Conservation (phyloP, 2,113 vertebrate genomes). For the Limnothrissa miodon region DNA sequence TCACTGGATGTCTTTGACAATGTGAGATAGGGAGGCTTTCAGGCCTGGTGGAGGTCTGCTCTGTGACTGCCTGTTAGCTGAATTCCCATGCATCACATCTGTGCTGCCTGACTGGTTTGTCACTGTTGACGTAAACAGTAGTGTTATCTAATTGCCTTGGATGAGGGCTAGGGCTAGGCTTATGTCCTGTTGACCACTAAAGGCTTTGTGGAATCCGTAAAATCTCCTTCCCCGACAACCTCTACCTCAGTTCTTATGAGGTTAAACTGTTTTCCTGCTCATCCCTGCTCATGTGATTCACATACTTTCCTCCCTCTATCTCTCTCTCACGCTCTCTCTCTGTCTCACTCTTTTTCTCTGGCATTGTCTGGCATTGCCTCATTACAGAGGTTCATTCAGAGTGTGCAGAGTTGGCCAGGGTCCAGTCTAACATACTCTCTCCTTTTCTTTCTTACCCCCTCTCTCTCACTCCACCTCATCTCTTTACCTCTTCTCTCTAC, state of each 20-base stretch:
- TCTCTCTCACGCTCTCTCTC: neutral
- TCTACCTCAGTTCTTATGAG: neutral
- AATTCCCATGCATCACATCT: neutral
- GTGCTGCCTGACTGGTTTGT: neutral
- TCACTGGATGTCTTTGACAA: no score
- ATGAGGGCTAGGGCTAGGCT: no score
- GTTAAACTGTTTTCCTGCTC: neutral
- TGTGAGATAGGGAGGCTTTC: neutral
- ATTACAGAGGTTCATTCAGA: constrained; percentile 15
- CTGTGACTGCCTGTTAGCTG: neutral
- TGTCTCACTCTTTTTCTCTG: neutral
- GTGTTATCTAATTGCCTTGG: neutral
- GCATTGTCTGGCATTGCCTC: constrained; percentile 8
- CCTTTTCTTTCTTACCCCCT: neutral
- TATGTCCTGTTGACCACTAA: neutral
- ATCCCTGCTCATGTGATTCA: neutral
- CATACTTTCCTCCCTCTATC: neutral
- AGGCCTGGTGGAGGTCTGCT: neutral
- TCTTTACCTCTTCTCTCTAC: neutral
- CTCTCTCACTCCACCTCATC: no score
- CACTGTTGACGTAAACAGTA: neutral
- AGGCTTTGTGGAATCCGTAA: constrained; percentile 16
- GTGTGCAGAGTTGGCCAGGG: neutral
- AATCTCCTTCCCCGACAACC: neutral
- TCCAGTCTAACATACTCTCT: neutral